A percentile compares a stretch with the other conserved stretches of the same genome.
Evolutionary conservation across 23 tunicate genomes (phyloP).

Genomic region (Botrylloides violaceus): DNA sequence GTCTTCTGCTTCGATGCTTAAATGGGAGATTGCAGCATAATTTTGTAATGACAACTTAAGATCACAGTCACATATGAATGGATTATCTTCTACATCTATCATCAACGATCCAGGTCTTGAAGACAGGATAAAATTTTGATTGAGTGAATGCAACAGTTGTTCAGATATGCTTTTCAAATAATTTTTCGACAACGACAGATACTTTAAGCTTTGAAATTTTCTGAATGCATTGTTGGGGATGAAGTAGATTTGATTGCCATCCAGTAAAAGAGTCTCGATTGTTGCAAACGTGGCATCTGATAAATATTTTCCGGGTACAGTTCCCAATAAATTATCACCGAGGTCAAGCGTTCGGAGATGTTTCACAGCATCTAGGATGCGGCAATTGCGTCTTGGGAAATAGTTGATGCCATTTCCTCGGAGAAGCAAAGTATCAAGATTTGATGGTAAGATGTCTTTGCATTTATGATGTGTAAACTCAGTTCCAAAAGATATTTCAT

Average conservation of each 20-base stretch:
- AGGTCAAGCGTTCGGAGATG: conserved; percentile 26
- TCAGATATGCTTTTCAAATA: conserved; percentile 42
- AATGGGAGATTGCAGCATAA: neutral
- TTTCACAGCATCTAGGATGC: conserved; percentile 53
- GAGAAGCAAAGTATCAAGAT: neutral
- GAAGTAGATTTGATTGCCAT: conserved; percentile 30
- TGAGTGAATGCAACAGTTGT: conserved; percentile 21
- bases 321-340: conserved; percentile 26
- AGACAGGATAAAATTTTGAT: neutral
- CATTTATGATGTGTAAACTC: neutral
- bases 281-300: neutral
- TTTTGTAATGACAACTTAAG: conserved; percentile 2
- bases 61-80: conserved; percentile 70
- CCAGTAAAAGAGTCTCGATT: conserved; percentile 20
- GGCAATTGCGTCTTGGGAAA: conserved; percentile 7
- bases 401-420: neutral
- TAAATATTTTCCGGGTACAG: conserved; percentile 22
- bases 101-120: neutral
- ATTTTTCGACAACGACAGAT: conserved; percentile 35
- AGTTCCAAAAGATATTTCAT: neutral
- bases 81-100: conserved; percentile 25
- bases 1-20: neutral
- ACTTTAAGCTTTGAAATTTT: neutral
- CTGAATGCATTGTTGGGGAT: conserved; percentile 14
- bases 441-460: neutral